phyloP scores from a whole-genome alignment of 1,140 invertebrate species.

The Thereuonema tuberculata region DNA sequence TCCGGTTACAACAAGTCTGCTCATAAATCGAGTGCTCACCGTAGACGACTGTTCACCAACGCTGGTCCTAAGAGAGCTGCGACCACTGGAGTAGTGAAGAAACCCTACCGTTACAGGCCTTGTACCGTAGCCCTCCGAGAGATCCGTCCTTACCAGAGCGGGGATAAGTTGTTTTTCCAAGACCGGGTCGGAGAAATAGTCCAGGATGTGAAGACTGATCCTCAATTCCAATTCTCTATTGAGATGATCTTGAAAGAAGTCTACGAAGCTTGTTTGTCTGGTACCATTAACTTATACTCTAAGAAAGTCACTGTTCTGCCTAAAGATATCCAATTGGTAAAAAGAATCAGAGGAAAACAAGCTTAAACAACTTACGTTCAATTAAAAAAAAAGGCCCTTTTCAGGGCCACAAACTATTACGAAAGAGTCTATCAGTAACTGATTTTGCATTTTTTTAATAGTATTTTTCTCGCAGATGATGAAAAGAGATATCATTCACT shows the following conservation, averaged over 20 bases:
- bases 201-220: conserved; percentile 59
- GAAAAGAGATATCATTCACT: too few species aligned
- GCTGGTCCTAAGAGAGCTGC: conserved; percentile 58
- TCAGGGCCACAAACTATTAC: too few species aligned
- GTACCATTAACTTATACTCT: conserved; percentile 28
- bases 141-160: conserved; percentile 46
- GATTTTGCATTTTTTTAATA: too few species aligned
- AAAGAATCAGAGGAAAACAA: neutral
- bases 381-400: too few species aligned
- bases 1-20: conserved; percentile 75
- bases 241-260: conserved; percentile 51
- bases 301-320: conserved; percentile 29
- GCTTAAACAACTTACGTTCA: too few species aligned
- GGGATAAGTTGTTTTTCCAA: conserved; percentile 55
- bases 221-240: conserved; percentile 64
- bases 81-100: conserved; percentile 69
- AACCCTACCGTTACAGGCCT: conserved; percentile 40
- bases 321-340: conserved; percentile 24
- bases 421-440: too few species aligned
- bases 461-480: too few species aligned
- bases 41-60: conserved; percentile 64
- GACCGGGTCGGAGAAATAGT: conserved; percentile 52
- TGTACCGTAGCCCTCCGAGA: conserved; percentile 34
- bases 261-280: conserved; percentile 38
- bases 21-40: conserved; percentile 65